Evolutionary conservation across 2,797 vertebrate species (phyloP), one percentile per base, ranked within the genome.

Genomic region (Meda fulgida): DNA sequence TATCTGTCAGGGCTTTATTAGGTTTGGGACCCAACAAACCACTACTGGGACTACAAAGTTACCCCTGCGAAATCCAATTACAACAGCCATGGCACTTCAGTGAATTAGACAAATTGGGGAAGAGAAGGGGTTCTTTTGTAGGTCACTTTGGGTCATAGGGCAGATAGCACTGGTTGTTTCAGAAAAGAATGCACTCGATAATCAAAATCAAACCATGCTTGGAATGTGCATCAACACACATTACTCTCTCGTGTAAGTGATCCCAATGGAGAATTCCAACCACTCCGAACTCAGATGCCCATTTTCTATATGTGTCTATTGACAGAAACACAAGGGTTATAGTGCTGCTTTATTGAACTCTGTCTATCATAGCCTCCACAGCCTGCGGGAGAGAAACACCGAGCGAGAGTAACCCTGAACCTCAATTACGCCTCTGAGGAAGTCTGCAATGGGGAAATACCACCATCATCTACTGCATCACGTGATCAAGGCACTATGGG

Each of bases 331-430:
- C 63, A 58, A 53, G 46, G 93, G 92, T 93, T 93, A 92, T 93
- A 93, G 90, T 90, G 92, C 93, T 90, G 93, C 91, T 92, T 94
- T 92, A 93, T 92, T 92, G 90, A 90, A 94, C 90, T 90, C 86
- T 90, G 89, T 90, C 91, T 89, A 90, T 90, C 73, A 84, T 89
- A 86, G 87, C 88, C 86, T 91, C 84, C 69, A 71, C 23, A 63
- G 90, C 92, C 92, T 87, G 73, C 88, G 90, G 92, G 90, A 83
- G 88, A 55, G 51, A 65, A 60, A 51, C 29, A 53, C 5, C 5
- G 60, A 66, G 78, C 38, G 60, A 75, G 53, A 81, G 65, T 81
- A 53, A 70, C 78, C 80, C 18, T 82, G 67, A 67, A 87, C 75
- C 91, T 88, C 91, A 92, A 85, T n/a, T 89, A 83, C 73, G 84